Conservation (phyloP, 2,797 vertebrate genomes). For the Eupleurogrammus muticus region DNA sequence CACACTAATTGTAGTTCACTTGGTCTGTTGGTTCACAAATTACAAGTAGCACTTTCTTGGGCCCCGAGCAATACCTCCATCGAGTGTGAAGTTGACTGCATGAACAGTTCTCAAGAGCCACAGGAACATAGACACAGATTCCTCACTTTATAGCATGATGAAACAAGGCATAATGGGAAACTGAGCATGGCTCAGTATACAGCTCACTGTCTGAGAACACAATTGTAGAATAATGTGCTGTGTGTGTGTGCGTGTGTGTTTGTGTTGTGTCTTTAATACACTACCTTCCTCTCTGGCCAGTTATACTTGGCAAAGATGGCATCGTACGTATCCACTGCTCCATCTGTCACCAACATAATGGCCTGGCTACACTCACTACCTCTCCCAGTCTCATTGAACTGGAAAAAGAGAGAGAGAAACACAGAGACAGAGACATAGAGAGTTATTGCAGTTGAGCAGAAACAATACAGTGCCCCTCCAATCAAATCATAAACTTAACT, state of each 20-base stretch:
- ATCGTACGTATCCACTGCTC: slow-evolving; percentile 96
- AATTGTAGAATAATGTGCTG: slow-evolving; percentile 29
- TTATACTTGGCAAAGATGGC: slow-evolving; percentile 97
- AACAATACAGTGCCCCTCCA: not conserved
- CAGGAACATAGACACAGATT: too few relatives aligned
- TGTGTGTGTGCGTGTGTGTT: slow-evolving; percentile 1
- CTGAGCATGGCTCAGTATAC: slow-evolving; percentile 9
- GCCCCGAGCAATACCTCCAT: too few relatives aligned
- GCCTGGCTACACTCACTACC: slow-evolving; percentile 98
- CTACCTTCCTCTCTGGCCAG: slow-evolving; percentile 97
- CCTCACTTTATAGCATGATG: too few relatives aligned
- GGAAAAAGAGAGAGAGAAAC: slow-evolving; percentile 28
- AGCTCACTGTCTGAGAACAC: not conserved
- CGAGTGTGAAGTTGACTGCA: too few relatives aligned
- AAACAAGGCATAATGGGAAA: slow-evolving; percentile 22
- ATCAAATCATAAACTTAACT: not conserved
- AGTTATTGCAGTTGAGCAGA: not conserved
- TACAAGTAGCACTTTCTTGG: too few relatives aligned
- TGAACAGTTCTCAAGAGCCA: too few relatives aligned
- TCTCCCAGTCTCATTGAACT: slow-evolving; percentile 98
- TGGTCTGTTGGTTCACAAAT: too few relatives aligned
- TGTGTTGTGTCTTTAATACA: slow-evolving; percentile 50
- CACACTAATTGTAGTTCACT: too few relatives aligned
- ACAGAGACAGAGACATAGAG: not conserved
- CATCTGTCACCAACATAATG: slow-evolving; percentile 98